Evolutionary conservation across 2,888 invertebrate genomes (phyloP).

Genomic region (Antitype chi): DNA sequence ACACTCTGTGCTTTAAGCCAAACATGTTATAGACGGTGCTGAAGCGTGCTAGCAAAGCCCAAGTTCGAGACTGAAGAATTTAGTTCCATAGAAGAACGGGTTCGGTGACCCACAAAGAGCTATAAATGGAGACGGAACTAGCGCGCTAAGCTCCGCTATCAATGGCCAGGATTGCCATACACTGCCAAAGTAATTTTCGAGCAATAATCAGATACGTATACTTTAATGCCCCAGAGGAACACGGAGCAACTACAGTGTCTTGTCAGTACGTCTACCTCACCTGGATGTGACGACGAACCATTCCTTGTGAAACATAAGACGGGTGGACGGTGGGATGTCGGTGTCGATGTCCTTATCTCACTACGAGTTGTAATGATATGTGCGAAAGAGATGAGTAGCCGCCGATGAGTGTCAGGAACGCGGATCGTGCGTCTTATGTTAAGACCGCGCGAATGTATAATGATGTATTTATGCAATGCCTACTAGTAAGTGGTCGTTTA

Average conservation of each 20-base stretch:
- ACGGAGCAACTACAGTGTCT: constrained; percentile 29
- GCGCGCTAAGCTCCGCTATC: constrained; percentile 36
- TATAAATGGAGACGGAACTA: not conserved
- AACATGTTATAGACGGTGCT: constrained; percentile 30
- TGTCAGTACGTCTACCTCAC: constrained; percentile 59
- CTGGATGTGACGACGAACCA: constrained; percentile 53
- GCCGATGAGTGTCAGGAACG: constrained; percentile 58
- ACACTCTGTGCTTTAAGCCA: constrained; percentile 40
- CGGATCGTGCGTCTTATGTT: constrained; percentile 78
- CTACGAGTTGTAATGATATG: constrained; percentile 45
- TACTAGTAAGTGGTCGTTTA: constrained; percentile 69
- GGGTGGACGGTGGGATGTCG: constrained; percentile 57
- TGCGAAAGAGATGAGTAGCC: constrained; percentile 60
- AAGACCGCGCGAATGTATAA: constrained; percentile 75
- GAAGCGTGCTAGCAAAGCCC: constrained; percentile 31
- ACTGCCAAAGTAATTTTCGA: constrained; percentile 72
- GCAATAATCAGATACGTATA: constrained; percentile 70
- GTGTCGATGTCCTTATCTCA: constrained; percentile 53
- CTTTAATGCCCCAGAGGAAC: constrained; percentile 34
- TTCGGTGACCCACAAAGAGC: constrained; percentile 15
- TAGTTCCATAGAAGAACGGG: constrained; percentile 16
- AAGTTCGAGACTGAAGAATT: constrained; percentile 29
- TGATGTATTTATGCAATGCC: constrained; percentile 79
- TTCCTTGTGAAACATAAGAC: constrained; percentile 57
- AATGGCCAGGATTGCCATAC: constrained; percentile 59